A percentile compares a stretch with the other conserved stretches of the same genome.
Conservation (phyloP, 2,113 vertebrate species). For the Kryptolebias marmoratus region DNA sequence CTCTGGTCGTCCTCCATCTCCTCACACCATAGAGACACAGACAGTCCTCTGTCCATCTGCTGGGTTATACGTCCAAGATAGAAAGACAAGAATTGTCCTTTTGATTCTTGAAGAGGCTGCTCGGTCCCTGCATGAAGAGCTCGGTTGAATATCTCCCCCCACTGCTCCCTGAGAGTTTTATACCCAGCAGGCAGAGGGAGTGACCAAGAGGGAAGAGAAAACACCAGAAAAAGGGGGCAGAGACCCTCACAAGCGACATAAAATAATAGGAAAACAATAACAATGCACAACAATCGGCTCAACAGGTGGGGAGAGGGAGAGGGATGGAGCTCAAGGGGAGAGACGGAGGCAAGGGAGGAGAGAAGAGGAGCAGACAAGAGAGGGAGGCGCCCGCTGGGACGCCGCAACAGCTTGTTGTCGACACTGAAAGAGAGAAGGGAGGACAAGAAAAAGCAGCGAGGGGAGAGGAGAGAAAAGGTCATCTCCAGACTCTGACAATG, state of each 20-base stretch:
- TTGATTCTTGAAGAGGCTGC: conserved; percentile 9
- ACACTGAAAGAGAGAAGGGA: conserved; percentile 72
- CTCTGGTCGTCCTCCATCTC: conserved; percentile 64
- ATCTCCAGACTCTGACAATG: conserved; percentile 80
- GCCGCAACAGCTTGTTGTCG: conserved; percentile 78
- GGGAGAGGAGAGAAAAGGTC: conserved; percentile 69
- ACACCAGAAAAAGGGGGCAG: conserved; percentile 18
- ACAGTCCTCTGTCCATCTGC: conserved; percentile 55
- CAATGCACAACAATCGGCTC: conserved; percentile 77
- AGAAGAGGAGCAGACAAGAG: conserved; percentile 65
- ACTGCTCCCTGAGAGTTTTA: conserved; percentile 54
- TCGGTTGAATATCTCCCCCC: conserved; percentile 15
- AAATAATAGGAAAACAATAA: conserved; percentile 68
- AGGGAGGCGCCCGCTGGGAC: conserved; percentile 77
- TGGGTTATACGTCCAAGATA: conserved; percentile 19
- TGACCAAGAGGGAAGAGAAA: not conserved
- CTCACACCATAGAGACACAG: conserved; percentile 82
- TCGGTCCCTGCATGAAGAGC: conserved; percentile 10
- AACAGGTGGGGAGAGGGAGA: conserved; percentile 81
- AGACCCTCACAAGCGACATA: conserved; percentile 48
- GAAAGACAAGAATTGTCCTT: conserved; percentile 1
- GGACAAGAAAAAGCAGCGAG: conserved; percentile 41
- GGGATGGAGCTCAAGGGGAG: conserved; percentile 36
- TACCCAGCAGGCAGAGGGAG: conserved; percentile 54
- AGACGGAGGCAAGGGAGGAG: conserved; percentile 29